Conservation (phyloP, 2,888 invertebrate species). For the Sinopyrophorus schimmeli region DNA sequence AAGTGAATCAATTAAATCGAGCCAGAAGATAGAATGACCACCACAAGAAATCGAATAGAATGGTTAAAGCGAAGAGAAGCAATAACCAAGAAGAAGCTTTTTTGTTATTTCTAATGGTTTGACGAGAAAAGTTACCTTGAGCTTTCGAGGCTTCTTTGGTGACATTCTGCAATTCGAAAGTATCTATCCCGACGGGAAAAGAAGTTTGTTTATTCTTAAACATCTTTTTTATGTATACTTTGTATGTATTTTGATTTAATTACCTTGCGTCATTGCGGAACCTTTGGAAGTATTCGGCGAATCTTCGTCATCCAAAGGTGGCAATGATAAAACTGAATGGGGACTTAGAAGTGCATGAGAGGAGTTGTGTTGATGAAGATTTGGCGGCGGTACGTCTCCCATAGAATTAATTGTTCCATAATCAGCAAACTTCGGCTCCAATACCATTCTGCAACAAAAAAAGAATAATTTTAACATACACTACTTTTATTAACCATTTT, state of each 20-base stretch:
- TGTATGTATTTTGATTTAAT: conserved; percentile 3
- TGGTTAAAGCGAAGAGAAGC: too few species aligned
- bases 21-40: too few species aligned
- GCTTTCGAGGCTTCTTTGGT: conserved; percentile 3
- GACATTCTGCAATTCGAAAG: conserved; percentile 12
- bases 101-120: background rate
- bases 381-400: conserved; percentile 44
- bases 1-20: too few species aligned
- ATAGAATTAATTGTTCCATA: conserved; percentile 64
- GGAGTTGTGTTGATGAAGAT: conserved; percentile 46
- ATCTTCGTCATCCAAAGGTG: conserved; percentile 53
- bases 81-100: background rate
- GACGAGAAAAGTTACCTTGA: conserved; percentile 15
- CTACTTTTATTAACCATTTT: too few species aligned
- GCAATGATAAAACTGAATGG: conserved; percentile 43
- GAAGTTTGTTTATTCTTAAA: conserved; percentile 13
- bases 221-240: background rate
- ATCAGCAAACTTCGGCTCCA: conserved; percentile 66
- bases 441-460: conserved; percentile 62
- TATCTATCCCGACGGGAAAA: conserved; percentile 3
- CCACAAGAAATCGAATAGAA: too few species aligned
- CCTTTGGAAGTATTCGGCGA: conserved; percentile 48
- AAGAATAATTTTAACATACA: too few species aligned
- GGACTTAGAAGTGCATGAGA: conserved; percentile 49
- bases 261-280: conserved; percentile 52